Evolutionary conservation across 2,113 vertebrate species (phyloP).

Genomic region (Grammomys dolichurus): DNA sequence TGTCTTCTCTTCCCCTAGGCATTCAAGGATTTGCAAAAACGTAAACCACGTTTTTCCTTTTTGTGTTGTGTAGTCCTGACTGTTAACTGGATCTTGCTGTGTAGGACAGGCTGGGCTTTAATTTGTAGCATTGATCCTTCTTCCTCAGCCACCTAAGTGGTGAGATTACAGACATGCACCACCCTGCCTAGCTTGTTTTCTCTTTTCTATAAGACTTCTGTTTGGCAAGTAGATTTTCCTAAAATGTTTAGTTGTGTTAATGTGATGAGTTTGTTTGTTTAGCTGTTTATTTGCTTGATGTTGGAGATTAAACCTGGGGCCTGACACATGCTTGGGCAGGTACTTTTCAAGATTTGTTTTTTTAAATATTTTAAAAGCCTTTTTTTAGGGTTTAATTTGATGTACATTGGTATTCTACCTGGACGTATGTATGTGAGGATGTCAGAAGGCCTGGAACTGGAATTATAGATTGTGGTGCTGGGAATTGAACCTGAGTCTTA

Average conservation of each 20-base stretch:
- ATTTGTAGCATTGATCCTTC: not conserved
- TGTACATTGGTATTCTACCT: not conserved
- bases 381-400: not conserved
- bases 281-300: not conserved
- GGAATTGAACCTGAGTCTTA: not conserved
- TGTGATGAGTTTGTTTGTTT: not conserved
- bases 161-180: not conserved
- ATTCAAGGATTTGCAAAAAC: slow-evolving; percentile 36
- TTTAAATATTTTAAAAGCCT: not conserved
- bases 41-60: not conserved
- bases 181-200: not conserved
- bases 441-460: not conserved
- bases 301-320: not conserved
- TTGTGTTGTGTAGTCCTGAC: not conserved
- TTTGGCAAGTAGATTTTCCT: slow-evolving; percentile 47
- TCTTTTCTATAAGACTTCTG: not conserved
- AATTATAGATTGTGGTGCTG: not conserved
- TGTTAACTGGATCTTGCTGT: not conserved
- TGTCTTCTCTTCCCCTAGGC: not conserved
- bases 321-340: not conserved
- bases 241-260: slow-evolving; percentile 17
- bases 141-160: not conserved
- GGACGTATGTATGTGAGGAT: not conserved
- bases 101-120: not conserved
- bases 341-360: slow-evolving; percentile 7